A percentile compares a stretch with the other conserved stretches of the same genome.
phyloP scores from a whole-genome alignment of 2,888 invertebrate genomes.

The Drosophila birchii region DNA sequence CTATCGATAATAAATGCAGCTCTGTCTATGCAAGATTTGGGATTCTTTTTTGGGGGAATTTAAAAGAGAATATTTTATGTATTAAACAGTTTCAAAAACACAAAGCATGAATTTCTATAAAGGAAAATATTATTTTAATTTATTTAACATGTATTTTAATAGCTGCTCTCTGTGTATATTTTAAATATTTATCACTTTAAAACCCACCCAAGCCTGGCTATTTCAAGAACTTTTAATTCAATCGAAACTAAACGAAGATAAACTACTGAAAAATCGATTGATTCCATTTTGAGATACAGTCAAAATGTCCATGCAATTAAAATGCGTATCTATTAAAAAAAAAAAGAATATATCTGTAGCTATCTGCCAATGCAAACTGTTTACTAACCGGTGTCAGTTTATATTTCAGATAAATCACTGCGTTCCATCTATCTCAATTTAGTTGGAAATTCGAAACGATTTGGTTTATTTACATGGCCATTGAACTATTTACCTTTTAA shows the following conservation, averaged over 20 bases:
- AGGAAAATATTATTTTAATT: neutral
- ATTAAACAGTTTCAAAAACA: no score
- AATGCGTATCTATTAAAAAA: neutral
- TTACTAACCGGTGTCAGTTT: conserved; percentile 9
- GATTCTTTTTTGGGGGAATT: no score
- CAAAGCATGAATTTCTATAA: neutral
- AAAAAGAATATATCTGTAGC: neutral
- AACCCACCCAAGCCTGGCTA: neutral
- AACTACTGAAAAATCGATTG: neutral
- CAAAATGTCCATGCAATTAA: conserved; percentile 2
- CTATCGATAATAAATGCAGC: conserved; percentile 52
- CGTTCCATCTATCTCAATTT: conserved; percentile 9
- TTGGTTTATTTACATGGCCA: conserved; percentile 3
- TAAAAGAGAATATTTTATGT: no score
- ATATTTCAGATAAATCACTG: conserved; percentile 15
- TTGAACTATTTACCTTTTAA: conserved; percentile 11
- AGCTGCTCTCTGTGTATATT: no score
- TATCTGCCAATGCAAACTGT: neutral
- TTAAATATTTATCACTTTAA: neutral
- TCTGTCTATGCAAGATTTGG: conserved; percentile 21
- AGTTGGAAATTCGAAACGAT: neutral
- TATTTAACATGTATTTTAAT: neutral
- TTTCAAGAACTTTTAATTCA: neutral
- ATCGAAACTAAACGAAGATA: neutral
- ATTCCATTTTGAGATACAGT: neutral